Evolutionary conservation across 2,888 invertebrate genomes (phyloP).

Genomic region (Romanomermis culicivorax): DNA sequence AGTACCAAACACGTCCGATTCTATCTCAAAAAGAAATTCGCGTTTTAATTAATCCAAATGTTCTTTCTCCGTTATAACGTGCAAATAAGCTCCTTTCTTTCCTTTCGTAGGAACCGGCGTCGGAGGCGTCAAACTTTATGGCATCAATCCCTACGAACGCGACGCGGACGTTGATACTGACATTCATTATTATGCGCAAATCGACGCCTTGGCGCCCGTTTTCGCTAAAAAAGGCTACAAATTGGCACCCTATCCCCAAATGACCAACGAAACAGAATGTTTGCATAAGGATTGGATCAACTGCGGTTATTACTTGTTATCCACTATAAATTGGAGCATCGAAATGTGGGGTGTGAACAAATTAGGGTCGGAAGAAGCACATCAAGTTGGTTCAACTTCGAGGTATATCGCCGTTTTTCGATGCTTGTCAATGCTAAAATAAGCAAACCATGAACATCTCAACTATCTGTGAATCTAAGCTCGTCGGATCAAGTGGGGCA

Average conservation of each 20-base stretch:
- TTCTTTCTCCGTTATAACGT: too few relatives aligned
- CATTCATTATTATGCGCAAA: not conserved
- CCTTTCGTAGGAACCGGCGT: too few relatives aligned
- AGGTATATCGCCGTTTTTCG: too few relatives aligned
- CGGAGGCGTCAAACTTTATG: not conserved
- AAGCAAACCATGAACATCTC: too few relatives aligned
- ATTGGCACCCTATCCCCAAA: not conserved
- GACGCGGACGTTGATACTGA: not conserved
- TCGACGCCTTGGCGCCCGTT: not conserved
- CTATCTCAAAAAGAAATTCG: too few relatives aligned
- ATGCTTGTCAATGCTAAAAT: too few relatives aligned
- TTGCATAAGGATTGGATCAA: not conserved
- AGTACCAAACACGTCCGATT: too few relatives aligned
- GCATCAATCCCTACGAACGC: not conserved
- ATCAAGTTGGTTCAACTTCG: not conserved
- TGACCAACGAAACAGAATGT: not conserved
- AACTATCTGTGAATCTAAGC: too few relatives aligned
- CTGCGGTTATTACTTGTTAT: not conserved
- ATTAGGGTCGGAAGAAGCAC: not conserved
- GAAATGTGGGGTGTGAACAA: slow-evolving; percentile 6
- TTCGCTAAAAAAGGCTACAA: not conserved
- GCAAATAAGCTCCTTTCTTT: too few relatives aligned
- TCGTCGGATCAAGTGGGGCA: too few relatives aligned
- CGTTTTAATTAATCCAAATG: too few relatives aligned
- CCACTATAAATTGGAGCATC: not conserved